Evolutionary conservation across 30 jellyfish, hydroid and myxozoan genomes (phyloP), one percentile per base, ranked within the genome.

Genomic region (Aurelia aurita): DNA sequence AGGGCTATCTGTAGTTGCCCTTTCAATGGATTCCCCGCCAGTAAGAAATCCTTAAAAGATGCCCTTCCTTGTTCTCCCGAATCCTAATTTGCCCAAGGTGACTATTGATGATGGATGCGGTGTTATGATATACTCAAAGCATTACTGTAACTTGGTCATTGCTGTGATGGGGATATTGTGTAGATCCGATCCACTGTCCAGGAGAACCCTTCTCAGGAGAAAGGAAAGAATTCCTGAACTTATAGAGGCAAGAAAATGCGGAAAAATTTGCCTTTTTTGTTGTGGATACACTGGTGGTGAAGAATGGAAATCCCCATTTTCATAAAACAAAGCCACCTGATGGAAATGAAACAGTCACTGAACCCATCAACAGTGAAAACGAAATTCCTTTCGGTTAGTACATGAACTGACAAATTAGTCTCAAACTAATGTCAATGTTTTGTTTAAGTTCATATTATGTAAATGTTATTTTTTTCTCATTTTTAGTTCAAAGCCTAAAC

Each of bases 231-330:
- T 72, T 45, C 72, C 85, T 7, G 71, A 72, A 54, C 72, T 72
- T 21, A 47, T 72, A 34, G 85, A 44, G 10, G 85, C 72, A 72
- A 22, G 85, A 19, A 23, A 44, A 72, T 9, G 72, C 20, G 85
- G 87, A 16, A 68, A 76, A 76, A 34, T 11, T 58, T 53, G 87
- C 87, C 62, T 54, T 51, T 3, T 76, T 76, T 55, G 77, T 76
- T 13, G 14, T 76, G 77, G 87, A 76, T 82, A 76, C 23, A 45
- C 28, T 76, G 45, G 61, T 53, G 0, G 27, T 54, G 22, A 57
- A 76, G 27, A 58, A 45, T 9, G 70, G 61, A 54, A 29, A 25
- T 28, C 58, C 77, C 4, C 32, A 63, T 7, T n/a, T 34, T 54
- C 85, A 19, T 25, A 47, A 22, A 68, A 20, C 58, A 68, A 68